Base-by-base conservation (phyloP, 1,140 invertebrate species). In the Drosophila equinoxialis region DNA sequence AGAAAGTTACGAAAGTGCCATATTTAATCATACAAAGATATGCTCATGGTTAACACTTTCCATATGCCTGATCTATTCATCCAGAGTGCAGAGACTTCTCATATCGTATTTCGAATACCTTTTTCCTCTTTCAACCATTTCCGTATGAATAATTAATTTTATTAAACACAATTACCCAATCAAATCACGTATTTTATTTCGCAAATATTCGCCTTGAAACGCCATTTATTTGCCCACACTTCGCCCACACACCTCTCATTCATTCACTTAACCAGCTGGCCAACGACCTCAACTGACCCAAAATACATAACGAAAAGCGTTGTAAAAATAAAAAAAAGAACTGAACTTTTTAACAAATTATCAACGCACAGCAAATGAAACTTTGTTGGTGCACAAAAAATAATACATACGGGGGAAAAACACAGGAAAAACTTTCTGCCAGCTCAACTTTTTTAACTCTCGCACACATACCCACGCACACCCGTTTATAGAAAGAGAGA, bases 331-430 rank as follows among this genome's bases (percentile, higher is more conserved):
- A 51, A 20, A 37, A 37, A 33, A 68, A 60, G 61, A 51, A 17
- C 8, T 37, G 23, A 66, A 86, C 76, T 69, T 87, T 86, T 87
- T 77, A 69, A 86, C 82, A 83, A 82, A 86, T 87, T 86, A 87
- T 87, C 82, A 87, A 71, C 71, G 74, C 75, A 77, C 57, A 63
- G 83, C 71, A 82, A 76, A 82, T 77, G 76, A 73, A 86, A 86
- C 76, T 86, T 86, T 87, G 48, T 66, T 64, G 66, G 48, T 67
- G 51, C 59, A 51, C 45, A 23, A 68, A 61, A 85, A 77, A 69
- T 74, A 65, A 71, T 64, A 70, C 14, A 77, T 51, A n/a, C 65
- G 54, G 54, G 26, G 23, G 33, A 23, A 20, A 51, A 10, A 51
- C 17, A 51, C 6, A 51, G 20, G 17, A 11, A 51, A 58, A 42